A percentile compares a stretch with the other conserved stretches of the same genome.
Conservation (phyloP, 2,888 invertebrate species). For the Archips xylosteana region DNA sequence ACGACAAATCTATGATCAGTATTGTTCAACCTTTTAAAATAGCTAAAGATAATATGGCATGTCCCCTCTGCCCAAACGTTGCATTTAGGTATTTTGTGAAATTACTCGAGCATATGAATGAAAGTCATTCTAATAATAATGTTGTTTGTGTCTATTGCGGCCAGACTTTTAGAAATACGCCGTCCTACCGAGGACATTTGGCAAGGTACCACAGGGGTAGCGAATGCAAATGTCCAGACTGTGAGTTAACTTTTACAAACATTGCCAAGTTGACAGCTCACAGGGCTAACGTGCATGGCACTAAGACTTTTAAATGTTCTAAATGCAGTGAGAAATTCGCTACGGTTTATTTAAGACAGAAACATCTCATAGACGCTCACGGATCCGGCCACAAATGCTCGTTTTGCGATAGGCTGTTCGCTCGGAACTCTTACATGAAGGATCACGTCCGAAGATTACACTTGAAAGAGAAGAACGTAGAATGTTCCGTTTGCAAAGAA, state of each 20-base stretch:
- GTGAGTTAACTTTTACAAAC: conserved; percentile 62
- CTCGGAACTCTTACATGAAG: conserved; percentile 64
- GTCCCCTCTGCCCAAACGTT: conserved; percentile 40
- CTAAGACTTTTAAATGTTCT: conserved; percentile 41
- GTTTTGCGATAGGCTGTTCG: conserved; percentile 54
- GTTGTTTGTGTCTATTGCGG: conserved; percentile 45
- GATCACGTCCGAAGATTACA: conserved; percentile 73
- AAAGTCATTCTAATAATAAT: conserved; percentile 44
- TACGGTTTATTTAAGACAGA: conserved; percentile 38
- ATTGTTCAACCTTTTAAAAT: conserved; percentile 45
- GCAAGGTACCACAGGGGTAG: conserved; percentile 42
- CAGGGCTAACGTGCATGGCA: conserved; percentile 39
- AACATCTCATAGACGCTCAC: conserved; percentile 42
- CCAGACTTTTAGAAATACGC: conserved; percentile 43
- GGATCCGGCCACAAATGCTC: conserved; percentile 42
- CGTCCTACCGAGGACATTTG: conserved; percentile 44
- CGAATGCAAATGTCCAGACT: conserved; percentile 46
- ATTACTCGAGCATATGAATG: conserved; percentile 45
- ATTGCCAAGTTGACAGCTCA: conserved; percentile 37
- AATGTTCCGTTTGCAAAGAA: conserved; percentile 45
- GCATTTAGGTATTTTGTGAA: conserved; percentile 44
- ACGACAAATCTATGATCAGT: conserved; percentile 40
- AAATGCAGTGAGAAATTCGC: conserved; percentile 43
- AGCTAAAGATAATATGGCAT: conserved; percentile 38
- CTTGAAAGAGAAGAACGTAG: conserved; percentile 49